Evolutionary conservation across 2,113 vertebrate genomes (phyloP), one percentile per base, ranked within the genome.

Genomic region (Alexandromys fortis): DNA sequence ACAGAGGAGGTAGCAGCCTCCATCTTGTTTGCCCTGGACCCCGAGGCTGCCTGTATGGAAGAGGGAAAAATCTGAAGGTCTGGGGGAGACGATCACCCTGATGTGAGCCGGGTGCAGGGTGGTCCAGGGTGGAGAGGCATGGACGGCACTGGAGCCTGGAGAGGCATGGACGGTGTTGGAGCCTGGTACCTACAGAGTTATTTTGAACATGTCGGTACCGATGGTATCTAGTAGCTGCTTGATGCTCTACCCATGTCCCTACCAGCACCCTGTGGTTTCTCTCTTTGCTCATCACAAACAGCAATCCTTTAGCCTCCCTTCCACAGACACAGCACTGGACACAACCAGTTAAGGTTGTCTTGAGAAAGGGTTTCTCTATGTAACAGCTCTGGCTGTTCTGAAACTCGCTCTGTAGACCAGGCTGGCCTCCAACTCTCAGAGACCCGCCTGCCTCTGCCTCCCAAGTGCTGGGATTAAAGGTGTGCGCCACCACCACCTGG

Each of bases 181-280:
- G 89, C 49, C 85, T 33, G 7, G 47, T 3, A 7, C 68, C 88
- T n/a, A 7, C 10, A 30, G 55, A 67, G 24, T 12, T 24, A n/a
- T 22, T 47, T 0, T 55, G 91, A 30, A 33, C 45, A 28, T 5
- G 24, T 3, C 3, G 52, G 52, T 35, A 10, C 35, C 10, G 33
- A 61, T 12, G 75, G 65, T 1, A 0, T 26, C 52, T n/a, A 33
- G 75, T 45, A 76, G 73, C 58, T 7, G 42, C 3, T 28, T 17
- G 4, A 21, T 19, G 75, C 26, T 12, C 87, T 10, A 12, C 2
- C 33, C 21, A 6, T 0, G 3, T 47, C 78, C 78, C 42, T 9
- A 11, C 3, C 17, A 26, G 28, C 0, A 0, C n/a, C 0, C 45
- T 2, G 65, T 42, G 10, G 13, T 0, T 16, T 9, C 4, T 12